Evolutionary conservation across 1,140 invertebrate species (phyloP).

Genomic region (Drosophila tani): DNA sequence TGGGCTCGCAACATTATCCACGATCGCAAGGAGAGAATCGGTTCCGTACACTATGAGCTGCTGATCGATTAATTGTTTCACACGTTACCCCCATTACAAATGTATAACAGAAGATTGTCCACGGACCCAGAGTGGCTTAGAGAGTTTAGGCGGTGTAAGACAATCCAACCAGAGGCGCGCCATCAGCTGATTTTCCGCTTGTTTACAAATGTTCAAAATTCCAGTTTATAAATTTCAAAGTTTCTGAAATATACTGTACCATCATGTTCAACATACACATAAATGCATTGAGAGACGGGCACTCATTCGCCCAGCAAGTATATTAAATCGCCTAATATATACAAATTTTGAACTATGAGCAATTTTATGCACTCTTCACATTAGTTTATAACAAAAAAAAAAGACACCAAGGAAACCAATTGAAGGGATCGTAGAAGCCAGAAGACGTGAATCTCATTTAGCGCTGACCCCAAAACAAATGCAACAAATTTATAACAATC

Average conservation of each 20-base stretch:
- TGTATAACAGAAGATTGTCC: slow-evolving; percentile 14
- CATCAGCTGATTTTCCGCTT: slow-evolving; percentile 1
- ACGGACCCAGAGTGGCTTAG: slow-evolving; percentile 2
- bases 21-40: slow-evolving; percentile 91
- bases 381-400: slow-evolving; percentile 32
- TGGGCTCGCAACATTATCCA: slow-evolving; percentile 95
- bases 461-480: slow-evolving; percentile 43
- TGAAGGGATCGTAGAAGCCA: slow-evolving; percentile 39
- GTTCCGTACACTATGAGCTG: slow-evolving; percentile 95
- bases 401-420: slow-evolving; percentile 32
- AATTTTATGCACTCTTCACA: slow-evolving; percentile 60
- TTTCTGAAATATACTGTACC: neutral
- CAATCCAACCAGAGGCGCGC: slow-evolving; percentile 29
- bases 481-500: slow-evolving; percentile 70
- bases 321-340: slow-evolving; percentile 52
- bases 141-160: slow-evolving; percentile 12
- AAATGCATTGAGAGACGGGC: neutral
- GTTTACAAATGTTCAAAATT: slow-evolving; percentile 12
- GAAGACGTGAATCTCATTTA: slow-evolving; percentile 70
- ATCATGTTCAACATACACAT: slow-evolving; percentile 9
- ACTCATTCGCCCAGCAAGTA: slow-evolving; percentile 11
- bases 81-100: slow-evolving; percentile 17
- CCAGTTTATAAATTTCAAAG: neutral
- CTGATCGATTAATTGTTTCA: slow-evolving; percentile 91
- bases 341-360: slow-evolving; percentile 51